phyloP scores from a whole-genome alignment of 2,888 invertebrate species.

The Sarcophaga variegata region DNA sequence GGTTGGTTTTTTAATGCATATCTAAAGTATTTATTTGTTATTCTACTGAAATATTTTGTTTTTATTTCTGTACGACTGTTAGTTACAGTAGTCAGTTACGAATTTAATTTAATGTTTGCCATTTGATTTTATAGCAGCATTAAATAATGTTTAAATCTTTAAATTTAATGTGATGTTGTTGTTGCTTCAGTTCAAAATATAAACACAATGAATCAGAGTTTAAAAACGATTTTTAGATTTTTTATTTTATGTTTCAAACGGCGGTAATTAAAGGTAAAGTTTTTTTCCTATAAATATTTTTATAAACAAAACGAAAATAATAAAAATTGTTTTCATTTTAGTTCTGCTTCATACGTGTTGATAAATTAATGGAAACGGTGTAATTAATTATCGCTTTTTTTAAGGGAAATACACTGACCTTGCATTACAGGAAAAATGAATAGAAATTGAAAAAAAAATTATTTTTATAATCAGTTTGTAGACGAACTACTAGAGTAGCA shows the following conservation, averaged over 20 bases:
- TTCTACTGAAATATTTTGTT: constrained; percentile 24
- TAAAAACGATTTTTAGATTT: not conserved
- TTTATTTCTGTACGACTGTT: constrained; percentile 35
- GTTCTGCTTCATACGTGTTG: not conserved
- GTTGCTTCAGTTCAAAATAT: no score
- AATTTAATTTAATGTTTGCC: constrained; percentile 58
- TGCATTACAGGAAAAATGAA: not conserved
- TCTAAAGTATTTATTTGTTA: constrained; percentile 26
- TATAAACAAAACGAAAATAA: not conserved
- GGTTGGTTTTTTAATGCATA: constrained; percentile 1
- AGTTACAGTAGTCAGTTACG: constrained; percentile 57
- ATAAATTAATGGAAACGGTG: not conserved
- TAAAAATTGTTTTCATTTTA: not conserved
- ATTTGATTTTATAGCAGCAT: constrained; percentile 55
- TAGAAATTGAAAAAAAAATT: no score
- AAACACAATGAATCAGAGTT: no score
- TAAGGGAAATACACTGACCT: not conserved
- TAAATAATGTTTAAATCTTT: constrained; percentile 51
- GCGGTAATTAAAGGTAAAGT: not conserved
- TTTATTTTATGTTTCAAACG: not conserved
- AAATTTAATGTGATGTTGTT: constrained; percentile 19
- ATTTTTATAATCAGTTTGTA: no score
- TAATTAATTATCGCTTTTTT: not conserved
- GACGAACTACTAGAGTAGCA: no score
- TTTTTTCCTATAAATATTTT: not conserved